A percentile compares a stretch with the other conserved stretches of the same genome.
Evolutionary conservation across 2,113 vertebrate genomes (phyloP).

Genomic region (Ivindomyrus marchei): DNA sequence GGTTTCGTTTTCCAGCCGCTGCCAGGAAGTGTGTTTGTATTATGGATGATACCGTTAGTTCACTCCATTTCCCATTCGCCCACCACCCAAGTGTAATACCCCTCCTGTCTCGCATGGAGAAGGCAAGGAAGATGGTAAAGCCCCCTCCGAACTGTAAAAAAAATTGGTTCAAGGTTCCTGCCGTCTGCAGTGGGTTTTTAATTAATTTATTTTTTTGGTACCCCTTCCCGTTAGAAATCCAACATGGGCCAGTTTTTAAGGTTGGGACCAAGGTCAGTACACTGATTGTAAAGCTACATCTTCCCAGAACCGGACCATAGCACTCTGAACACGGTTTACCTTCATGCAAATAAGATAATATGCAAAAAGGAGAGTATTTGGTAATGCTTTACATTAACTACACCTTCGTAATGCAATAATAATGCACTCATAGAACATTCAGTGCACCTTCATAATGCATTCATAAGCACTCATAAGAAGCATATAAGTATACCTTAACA

Average conservation of each 20-base stretch:
- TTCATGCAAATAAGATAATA: neutral
- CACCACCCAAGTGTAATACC: neutral
- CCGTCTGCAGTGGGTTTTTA: neutral
- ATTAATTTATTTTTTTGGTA: neutral
- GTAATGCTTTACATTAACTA: neutral
- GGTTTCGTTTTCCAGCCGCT: neutral
- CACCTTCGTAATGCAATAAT: neutral
- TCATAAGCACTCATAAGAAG: neutral
- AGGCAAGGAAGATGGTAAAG: neutral
- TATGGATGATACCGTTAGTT: neutral
- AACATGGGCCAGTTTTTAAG: neutral
- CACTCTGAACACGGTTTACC: neutral
- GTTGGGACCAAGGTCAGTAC: neutral
- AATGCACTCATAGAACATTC: neutral
- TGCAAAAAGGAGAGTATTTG: neutral
- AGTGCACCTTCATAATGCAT: neutral
- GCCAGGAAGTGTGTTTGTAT: neutral
- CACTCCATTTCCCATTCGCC: neutral
- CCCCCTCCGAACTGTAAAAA: neutral
- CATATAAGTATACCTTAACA: neutral
- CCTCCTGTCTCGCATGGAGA: neutral
- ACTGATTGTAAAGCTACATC: neutral
- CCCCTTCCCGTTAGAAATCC: neutral
- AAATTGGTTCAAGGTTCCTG: neutral
- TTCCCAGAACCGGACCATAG: neutral